Evolutionary conservation across 1,140 invertebrate species (phyloP).

Genomic region (Pantala flavescens): DNA sequence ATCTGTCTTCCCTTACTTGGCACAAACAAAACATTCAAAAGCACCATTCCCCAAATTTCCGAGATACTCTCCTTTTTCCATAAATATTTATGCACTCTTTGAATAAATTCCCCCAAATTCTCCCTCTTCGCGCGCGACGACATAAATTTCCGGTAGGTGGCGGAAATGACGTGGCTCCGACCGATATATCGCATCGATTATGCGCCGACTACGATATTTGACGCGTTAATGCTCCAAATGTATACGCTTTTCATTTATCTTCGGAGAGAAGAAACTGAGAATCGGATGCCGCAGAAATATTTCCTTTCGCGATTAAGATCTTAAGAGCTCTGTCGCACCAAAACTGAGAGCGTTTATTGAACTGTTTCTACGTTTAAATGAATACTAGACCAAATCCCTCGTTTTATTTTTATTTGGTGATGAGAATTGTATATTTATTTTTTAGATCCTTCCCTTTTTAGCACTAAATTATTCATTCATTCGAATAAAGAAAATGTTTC

Average conservation of each 20-base stretch:
- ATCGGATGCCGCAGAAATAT: too few species aligned
- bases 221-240: not conserved
- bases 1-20: not conserved
- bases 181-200: not conserved
- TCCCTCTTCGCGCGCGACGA: not conserved
- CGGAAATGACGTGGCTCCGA: not conserved
- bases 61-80: not conserved
- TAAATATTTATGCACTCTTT: not conserved
- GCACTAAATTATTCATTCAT: too few species aligned
- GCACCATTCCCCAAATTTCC: not conserved
- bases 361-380: too few species aligned
- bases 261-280: too few species aligned
- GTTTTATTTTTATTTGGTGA: too few species aligned
- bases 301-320: too few species aligned
- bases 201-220: not conserved
- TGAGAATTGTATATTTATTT: too few species aligned
- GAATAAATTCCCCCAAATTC: not conserved
- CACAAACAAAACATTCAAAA: constrained; percentile 10
- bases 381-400: too few species aligned
- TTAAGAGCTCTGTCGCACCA: too few species aligned
- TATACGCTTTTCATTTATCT: not conserved
- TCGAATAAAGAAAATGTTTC: too few species aligned
- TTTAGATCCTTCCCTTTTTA: too few species aligned
- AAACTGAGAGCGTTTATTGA: too few species aligned
- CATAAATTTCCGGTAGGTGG: not conserved